Conservation (phyloP, 2,797 vertebrate genomes). For the Chrysocyon brachyurus region DNA sequence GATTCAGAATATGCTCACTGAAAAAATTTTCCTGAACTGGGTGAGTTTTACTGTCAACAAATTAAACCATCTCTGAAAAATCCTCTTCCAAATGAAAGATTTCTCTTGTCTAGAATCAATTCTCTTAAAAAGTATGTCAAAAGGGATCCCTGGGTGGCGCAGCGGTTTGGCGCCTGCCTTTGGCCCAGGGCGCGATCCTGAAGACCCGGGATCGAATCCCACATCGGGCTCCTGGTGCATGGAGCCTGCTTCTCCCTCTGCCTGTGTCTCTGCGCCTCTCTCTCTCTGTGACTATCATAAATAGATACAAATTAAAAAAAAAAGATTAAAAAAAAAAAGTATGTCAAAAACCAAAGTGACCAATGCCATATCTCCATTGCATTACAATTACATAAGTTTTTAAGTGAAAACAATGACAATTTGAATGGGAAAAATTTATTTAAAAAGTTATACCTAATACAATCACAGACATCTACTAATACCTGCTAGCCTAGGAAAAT, state of each 20-base stretch:
- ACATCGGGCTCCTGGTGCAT: too few relatives aligned
- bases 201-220: too few relatives aligned
- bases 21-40: conserved; percentile 39
- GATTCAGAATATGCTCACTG: background rate
- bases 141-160: background rate
- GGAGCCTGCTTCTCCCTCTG: too few relatives aligned
- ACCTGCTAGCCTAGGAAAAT: background rate
- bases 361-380: background rate
- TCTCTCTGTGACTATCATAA: too few relatives aligned
- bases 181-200: too few relatives aligned
- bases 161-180: too few relatives aligned
- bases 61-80: background rate
- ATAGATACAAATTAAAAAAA: too few relatives aligned
- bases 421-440: conserved; percentile 35
- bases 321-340: background rate
- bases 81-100: background rate
- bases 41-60: conserved; percentile 29
- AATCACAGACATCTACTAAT: background rate
- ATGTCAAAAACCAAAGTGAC: background rate
- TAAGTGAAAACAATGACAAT: conserved; percentile 3
- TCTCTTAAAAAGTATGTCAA: background rate
- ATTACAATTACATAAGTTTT: conserved; percentile 19
- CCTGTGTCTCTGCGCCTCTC: too few relatives aligned
- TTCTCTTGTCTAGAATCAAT: background rate
- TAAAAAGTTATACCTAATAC: background rate